Conservation (phyloP, 1,140 invertebrate genomes). For the Diorhabda elongata region DNA sequence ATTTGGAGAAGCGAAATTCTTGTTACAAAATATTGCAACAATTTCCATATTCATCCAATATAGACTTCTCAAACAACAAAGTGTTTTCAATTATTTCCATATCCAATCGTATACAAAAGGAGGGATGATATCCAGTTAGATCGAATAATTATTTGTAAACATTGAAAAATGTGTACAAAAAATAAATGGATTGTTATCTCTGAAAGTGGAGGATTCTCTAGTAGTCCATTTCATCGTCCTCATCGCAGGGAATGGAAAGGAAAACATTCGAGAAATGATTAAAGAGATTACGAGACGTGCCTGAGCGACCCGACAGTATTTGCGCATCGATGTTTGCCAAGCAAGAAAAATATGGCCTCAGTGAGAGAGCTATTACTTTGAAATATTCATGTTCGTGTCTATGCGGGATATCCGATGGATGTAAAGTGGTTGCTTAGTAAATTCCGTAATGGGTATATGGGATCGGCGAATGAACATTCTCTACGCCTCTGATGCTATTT, state of each 20-base stretch:
- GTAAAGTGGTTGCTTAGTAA: slow-evolving; percentile 24
- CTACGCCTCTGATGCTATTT: slow-evolving; percentile 5
- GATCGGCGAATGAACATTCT: neutral
- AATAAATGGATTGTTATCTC: neutral
- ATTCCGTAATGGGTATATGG: slow-evolving; percentile 12
- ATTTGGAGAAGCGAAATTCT: too few species aligned
- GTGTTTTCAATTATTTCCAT: too few species aligned
- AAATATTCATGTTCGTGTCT: slow-evolving; percentile 31
- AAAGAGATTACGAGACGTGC: slow-evolving; percentile 22
- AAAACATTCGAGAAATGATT: slow-evolving; percentile 19
- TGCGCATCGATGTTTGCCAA: slow-evolving; percentile 17
- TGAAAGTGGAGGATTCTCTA: neutral
- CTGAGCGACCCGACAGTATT: slow-evolving; percentile 16
- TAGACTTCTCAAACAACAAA: too few species aligned
- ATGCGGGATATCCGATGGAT: slow-evolving; percentile 21
- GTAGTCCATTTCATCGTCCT: neutral
- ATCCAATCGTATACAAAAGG: too few species aligned
- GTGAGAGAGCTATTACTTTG: slow-evolving; percentile 21
- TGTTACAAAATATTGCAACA: too few species aligned
- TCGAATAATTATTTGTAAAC: neutral
- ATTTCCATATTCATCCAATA: too few species aligned
- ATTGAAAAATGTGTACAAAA: neutral
- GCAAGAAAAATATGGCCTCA: slow-evolving; percentile 15
- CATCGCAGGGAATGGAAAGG: neutral
- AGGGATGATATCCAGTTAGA: too few species aligned